Conservation (phyloP, 2,113 vertebrate genomes). For the Cavia aperea region DNA sequence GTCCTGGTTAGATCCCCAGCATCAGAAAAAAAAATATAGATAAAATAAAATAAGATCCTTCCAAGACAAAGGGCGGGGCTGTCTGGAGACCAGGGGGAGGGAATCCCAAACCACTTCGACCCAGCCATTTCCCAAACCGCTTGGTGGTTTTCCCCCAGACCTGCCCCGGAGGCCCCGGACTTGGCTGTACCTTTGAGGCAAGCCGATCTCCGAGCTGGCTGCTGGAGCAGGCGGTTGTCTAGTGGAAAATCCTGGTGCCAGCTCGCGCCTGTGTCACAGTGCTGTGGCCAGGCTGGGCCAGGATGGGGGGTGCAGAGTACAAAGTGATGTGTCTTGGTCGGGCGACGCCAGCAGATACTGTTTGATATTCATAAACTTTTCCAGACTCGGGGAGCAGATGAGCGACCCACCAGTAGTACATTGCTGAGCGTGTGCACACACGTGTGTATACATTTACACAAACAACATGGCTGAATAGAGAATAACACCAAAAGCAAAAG, state of each 20-base stretch:
- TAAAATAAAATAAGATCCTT: neutral
- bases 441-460: rapidly evolving
- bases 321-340: neutral
- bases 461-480: rapidly evolving
- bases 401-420: conserved; percentile 32
- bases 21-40: neutral
- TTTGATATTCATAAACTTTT: conserved; percentile 28
- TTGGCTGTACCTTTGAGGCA: neutral
- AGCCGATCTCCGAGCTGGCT: neutral
- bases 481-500: neutral
- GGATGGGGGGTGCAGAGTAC: neutral
- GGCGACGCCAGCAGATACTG: neutral
- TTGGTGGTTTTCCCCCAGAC: conserved; percentile 7
- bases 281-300: neutral
- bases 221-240: neutral
- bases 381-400: conserved; percentile 21
- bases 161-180: neutral
- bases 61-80: neutral
- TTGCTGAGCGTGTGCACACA: neutral
- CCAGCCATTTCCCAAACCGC: neutral
- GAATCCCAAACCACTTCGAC: neutral
- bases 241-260: conserved; percentile 54
- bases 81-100: no score
- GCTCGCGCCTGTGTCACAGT: neutral
- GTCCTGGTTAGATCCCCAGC: neutral